phyloP scores from a whole-genome alignment of 2,888 invertebrate species.

The Drosophila kanekoi region DNA sequence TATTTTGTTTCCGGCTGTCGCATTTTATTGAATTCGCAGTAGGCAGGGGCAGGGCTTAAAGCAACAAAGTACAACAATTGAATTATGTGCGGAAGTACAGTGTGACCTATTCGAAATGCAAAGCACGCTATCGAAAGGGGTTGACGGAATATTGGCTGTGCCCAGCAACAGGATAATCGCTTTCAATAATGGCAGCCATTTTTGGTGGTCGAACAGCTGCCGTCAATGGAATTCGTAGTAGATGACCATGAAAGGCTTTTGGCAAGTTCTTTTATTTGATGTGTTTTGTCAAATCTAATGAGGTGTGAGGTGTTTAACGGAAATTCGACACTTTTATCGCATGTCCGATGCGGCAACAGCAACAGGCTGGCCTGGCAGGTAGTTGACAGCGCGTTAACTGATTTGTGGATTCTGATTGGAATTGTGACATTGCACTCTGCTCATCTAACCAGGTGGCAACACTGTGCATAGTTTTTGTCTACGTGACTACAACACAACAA shows the following conservation, averaged over 20 bases:
- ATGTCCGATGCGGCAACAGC: slow-evolving; percentile 19
- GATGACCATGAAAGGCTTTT: slow-evolving; percentile 17
- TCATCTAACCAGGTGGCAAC: slow-evolving; percentile 60
- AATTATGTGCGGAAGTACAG: slow-evolving; percentile 61
- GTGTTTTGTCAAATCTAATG: slow-evolving; percentile 46
- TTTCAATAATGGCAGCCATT: slow-evolving; percentile 44
- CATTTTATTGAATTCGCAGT: slow-evolving; percentile 64
- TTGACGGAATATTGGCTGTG: slow-evolving; percentile 47
- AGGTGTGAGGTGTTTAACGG: slow-evolving; percentile 55
- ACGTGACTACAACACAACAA: slow-evolving; percentile 60
- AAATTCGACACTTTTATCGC: slow-evolving; percentile 51
- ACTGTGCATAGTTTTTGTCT: slow-evolving; percentile 56
- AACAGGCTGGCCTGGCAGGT: slow-evolving; percentile 53
- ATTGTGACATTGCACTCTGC: slow-evolving; percentile 6
- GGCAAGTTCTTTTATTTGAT: slow-evolving; percentile 1
- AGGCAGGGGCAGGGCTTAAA: slow-evolving; percentile 34
- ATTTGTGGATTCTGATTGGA: slow-evolving; percentile 56
- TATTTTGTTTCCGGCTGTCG: slow-evolving; percentile 73
- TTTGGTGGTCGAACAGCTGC: slow-evolving; percentile 36
- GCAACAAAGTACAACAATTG: slow-evolving; percentile 46
- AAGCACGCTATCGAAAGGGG: slow-evolving; percentile 54
- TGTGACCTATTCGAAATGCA: slow-evolving; percentile 51
- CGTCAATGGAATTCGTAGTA: slow-evolving; percentile 8
- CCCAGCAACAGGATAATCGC: slow-evolving; percentile 70
- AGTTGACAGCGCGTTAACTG: slow-evolving; percentile 25